Evolutionary conservation across 2,888 invertebrate genomes (phyloP).

Genomic region (Schizaphis graminum): DNA sequence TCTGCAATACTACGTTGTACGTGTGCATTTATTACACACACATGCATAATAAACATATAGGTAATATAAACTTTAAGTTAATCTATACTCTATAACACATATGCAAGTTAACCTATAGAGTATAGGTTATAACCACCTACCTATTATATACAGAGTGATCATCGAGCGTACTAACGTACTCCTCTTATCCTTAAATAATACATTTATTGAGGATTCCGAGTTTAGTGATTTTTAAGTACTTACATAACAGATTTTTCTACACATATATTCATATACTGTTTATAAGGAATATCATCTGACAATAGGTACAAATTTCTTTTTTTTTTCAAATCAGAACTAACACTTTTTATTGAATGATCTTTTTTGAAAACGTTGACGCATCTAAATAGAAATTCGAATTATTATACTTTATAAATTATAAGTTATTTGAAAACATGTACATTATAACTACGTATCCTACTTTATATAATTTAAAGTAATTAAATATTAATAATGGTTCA

Average conservation of each 20-base stretch:
- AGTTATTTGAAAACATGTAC: neutral
- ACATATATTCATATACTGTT: neutral
- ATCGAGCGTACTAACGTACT: neutral
- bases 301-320: neutral
- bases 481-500: neutral
- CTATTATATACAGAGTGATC: neutral
- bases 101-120: neutral
- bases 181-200: neutral
- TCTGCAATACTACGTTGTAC: neutral
- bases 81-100: neutral
- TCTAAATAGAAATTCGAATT: neutral
- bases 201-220: no score
- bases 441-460: neutral
- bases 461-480: neutral
- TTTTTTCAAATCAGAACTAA: neutral
- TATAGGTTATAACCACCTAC: neutral
- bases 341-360: neutral
- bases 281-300: neutral
- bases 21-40: neutral
- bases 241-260: neutral
- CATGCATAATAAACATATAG: neutral
- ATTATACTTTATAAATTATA: neutral
- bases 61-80: neutral
- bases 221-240: neutral
- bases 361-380: neutral